These are phyloP conservation scores for Hylaeus anthracinus DNA, from an alignment of 1,140 invertebrate genomes.

Conservation along the genomic window DNA sequence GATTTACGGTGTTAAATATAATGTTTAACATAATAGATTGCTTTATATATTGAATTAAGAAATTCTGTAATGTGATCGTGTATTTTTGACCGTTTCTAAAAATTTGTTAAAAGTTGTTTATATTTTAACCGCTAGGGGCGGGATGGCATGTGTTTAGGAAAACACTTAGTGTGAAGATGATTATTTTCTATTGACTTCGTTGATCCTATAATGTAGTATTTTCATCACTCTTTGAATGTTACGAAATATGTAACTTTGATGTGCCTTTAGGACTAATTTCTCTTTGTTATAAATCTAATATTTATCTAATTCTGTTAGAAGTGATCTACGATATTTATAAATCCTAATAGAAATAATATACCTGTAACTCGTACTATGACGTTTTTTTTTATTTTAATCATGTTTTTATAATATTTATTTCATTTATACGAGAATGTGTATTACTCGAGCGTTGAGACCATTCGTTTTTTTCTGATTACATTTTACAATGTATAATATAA, in stretches of 20 bases:
- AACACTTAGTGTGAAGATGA: constrained; percentile 53
- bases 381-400: constrained; percentile 26
- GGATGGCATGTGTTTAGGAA: constrained; percentile 51
- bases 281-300: constrained; percentile 63
- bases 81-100: constrained; percentile 33
- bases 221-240: constrained; percentile 61
- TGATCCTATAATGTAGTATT: constrained; percentile 54
- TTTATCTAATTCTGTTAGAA: constrained; percentile 57
- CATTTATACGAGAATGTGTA: neutral
- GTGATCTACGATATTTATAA: constrained; percentile 64
- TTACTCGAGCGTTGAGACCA: neutral
- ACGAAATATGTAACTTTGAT: constrained; percentile 63
- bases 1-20: constrained; percentile 28
- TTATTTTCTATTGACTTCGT: constrained; percentile 60
- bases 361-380: constrained; percentile 35
- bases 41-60: constrained; percentile 18
- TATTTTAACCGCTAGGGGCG: constrained; percentile 48
- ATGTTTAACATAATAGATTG: constrained; percentile 16
- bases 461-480: neutral
- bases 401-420: constrained; percentile 25
- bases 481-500: constrained; percentile 12
- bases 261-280: constrained; percentile 65
- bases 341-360: constrained; percentile 58
- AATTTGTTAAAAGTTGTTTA: constrained; percentile 37
- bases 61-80: constrained; percentile 16